phyloP scores from a whole-genome alignment of 2,797 vertebrate species.

The Toxotes lorentzi region DNA sequence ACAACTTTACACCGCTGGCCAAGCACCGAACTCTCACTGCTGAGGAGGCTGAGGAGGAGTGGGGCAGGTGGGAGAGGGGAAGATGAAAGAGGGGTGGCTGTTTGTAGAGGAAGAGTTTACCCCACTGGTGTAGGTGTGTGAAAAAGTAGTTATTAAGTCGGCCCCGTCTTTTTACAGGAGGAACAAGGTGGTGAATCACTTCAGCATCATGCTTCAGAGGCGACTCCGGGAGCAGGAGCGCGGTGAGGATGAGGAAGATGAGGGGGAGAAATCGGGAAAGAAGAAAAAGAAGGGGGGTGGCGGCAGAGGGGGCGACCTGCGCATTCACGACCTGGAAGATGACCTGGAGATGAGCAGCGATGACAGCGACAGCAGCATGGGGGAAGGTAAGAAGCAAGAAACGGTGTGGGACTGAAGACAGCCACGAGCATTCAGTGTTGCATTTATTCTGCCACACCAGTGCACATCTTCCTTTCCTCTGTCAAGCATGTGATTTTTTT shows the following conservation, averaged over 20 bases:
- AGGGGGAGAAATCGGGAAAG: constrained; percentile 87
- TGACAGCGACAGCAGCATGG: constrained; percentile 88
- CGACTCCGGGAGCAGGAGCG: constrained; percentile 90
- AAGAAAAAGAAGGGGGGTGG: constrained; percentile 87
- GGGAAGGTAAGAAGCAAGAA: constrained; percentile 84
- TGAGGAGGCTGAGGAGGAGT: constrained; percentile 95
- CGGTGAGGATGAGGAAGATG: constrained; percentile 87
- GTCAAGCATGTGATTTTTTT: not conserved
- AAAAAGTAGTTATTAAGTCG: not conserved
- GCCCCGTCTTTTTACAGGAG: constrained; percentile 78
- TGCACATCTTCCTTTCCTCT: not conserved
- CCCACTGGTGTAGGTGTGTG: not conserved
- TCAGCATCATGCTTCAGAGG: constrained; percentile 96
- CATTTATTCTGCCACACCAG: not conserved
- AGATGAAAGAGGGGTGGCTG: not conserved
- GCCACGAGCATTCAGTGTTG: not conserved
- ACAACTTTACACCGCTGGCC: constrained; percentile 92
- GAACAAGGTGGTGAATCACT: constrained; percentile 96
- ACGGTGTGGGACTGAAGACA: not conserved
- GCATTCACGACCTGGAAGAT: constrained; percentile 92
- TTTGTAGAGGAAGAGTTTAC: not conserved
- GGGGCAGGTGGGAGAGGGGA: constrained; percentile 86
- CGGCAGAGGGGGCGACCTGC: constrained; percentile 86
- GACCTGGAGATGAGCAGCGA: constrained; percentile 93
- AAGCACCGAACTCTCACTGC: constrained; percentile 93